These are phyloP conservation scores for Dolichomitus sp. DNA, from an alignment of 2,888 invertebrate species.

Conservation along the genomic window DNA sequence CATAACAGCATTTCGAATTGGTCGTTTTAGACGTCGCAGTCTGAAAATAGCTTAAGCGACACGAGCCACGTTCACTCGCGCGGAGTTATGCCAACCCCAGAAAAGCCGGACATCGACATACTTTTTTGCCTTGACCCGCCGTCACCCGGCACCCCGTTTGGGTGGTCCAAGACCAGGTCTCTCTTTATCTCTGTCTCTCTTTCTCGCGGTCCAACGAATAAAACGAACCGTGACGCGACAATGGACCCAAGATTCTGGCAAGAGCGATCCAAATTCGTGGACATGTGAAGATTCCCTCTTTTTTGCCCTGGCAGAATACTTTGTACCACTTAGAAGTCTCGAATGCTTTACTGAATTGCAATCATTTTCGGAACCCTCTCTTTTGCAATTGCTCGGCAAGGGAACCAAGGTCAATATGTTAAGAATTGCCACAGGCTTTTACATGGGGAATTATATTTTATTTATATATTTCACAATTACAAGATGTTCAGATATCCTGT, in stretches of 20 bases:
- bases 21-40: constrained; percentile 45
- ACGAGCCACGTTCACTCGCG: constrained; percentile 37
- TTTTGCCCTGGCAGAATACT: constrained; percentile 49
- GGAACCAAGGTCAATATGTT: background rate
- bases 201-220: constrained; percentile 31
- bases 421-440: background rate
- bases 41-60: constrained; percentile 62
- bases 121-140: constrained; percentile 66
- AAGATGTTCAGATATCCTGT: background rate
- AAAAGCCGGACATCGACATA: constrained; percentile 68
- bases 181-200: background rate
- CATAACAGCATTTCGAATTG: constrained; percentile 39
- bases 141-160: constrained; percentile 66
- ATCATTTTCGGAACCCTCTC: background rate
- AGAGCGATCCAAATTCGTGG: constrained; percentile 56
- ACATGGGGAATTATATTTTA: background rate
- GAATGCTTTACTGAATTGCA: background rate
- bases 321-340: constrained; percentile 41
- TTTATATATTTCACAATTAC: background rate
- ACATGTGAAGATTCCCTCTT: constrained; percentile 31
- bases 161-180: constrained; percentile 61
- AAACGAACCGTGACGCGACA: constrained; percentile 64
- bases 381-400: background rate
- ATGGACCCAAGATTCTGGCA: constrained; percentile 57
- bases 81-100: constrained; percentile 72